Evolutionary conservation across 1,140 invertebrate species (phyloP), one percentile per base, ranked within the genome.

Genomic region (Drosophila tristis): DNA sequence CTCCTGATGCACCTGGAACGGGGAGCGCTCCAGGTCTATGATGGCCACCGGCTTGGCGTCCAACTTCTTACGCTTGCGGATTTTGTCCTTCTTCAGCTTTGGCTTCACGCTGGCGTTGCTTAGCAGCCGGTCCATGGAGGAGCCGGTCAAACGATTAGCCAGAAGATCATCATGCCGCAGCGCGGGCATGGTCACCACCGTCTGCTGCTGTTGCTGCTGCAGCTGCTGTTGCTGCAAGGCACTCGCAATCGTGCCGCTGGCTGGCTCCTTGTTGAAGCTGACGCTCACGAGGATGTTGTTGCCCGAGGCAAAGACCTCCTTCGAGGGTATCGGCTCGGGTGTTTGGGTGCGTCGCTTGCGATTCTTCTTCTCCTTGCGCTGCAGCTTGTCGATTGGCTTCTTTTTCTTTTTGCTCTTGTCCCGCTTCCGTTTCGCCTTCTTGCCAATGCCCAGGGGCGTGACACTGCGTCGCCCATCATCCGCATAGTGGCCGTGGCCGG

Each of bases 281-380:
- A 98, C 96, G 91, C 97, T 98, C 0, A 98, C 97, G 31, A 98
- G 93, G 58, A 98, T 98, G 87, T 97, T 98, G 92, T 98, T 97
- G 4, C 97, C 97, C 25, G 97, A 97, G 0, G 97, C 96, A 86
- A 97, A 98, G 0, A 98, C 96, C 92, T 98, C 97, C 91, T 98
- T 98, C 0, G 95, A 96, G 2, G 96, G 96, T 4, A 94, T 93
- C 0, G 84, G 73, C 93, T 95, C 73, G 90, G 93, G 70, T 93
- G 94, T 79, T 92, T 93, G 80, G 84, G 93, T 86, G 77, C 91
- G 79, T 75, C 70, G 93, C 94, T 94, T 68, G 93, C 94, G 78
- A 11, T 39, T 39, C 93, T 94, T 91, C 93, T 95, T 84, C 94
- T 95, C 81, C 93, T 93, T 67, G 91, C 93, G 20, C 92, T 92